Conservation (phyloP, 2,113 vertebrate genomes). For the Bos javanicus region DNA sequence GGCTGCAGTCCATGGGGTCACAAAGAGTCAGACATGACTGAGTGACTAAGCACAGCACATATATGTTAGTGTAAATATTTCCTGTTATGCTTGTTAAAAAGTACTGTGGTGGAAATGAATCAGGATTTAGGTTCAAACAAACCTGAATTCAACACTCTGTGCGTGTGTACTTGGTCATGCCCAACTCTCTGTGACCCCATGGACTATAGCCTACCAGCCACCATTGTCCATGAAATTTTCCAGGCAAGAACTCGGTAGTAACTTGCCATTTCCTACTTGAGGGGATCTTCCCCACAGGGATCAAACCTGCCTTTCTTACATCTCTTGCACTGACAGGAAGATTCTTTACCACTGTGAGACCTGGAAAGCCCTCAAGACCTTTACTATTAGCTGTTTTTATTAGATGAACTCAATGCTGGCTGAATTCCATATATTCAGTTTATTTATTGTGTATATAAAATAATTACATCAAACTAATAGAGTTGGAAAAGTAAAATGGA, state of each 20-base stretch:
- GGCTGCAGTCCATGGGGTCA: background rate
- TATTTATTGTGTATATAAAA: background rate
- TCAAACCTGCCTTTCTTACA: background rate
- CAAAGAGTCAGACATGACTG: background rate
- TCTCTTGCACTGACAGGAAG: background rate
- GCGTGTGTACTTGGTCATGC: fast-evolving
- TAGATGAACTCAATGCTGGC: background rate
- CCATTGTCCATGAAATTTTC: background rate
- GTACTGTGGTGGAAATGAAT: background rate
- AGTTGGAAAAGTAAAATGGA: background rate
- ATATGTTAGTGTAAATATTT: background rate
- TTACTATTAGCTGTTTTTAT: background rate
- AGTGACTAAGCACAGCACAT: background rate
- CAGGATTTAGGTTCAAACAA: background rate
- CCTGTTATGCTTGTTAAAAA: background rate
- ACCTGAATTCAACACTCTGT: background rate
- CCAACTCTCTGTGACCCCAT: background rate
- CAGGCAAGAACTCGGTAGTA: background rate
- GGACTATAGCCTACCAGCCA: background rate
- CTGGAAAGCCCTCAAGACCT: background rate
- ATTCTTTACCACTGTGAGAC: background rate
- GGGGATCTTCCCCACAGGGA: background rate
- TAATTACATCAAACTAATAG: background rate
- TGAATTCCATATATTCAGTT: background rate
- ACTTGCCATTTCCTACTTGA: background rate